These are phyloP conservation scores for Drosophila kikkawai DNA, from an alignment of 1,140 invertebrate species.

Conservation along the genomic window DNA sequence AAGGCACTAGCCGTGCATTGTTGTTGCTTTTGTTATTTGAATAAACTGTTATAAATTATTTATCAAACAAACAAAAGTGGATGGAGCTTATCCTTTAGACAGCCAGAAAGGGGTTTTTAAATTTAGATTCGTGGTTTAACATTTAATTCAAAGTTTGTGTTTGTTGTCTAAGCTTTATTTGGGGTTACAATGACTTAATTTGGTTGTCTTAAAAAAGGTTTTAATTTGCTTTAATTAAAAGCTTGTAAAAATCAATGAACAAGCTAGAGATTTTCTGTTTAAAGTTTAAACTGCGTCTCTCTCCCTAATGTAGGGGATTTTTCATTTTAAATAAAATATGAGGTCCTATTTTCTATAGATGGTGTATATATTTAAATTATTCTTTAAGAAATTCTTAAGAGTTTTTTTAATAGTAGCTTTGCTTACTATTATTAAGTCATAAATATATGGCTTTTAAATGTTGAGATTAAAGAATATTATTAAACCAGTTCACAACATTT, in stretches of 20 bases:
- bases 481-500: no score
- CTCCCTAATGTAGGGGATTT: background rate
- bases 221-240: no score
- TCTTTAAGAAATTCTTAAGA: background rate
- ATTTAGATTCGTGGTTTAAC: background rate
- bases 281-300: background rate
- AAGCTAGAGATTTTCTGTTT: background rate
- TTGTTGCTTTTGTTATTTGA: constrained; percentile 67
- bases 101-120: background rate
- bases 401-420: background rate
- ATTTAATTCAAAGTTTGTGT: constrained; percentile 4
- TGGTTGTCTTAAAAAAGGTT: background rate
- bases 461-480: background rate
- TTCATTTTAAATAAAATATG: background rate
- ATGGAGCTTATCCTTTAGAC: background rate
- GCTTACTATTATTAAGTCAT: background rate
- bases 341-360: background rate
- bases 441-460: background rate
- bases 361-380: background rate
- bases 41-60: constrained; percentile 49
- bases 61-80: constrained; percentile 1
- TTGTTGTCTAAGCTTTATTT: background rate
- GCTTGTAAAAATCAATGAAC: background rate
- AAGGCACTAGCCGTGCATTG: constrained; percentile 33
- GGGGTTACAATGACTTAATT: background rate